These are phyloP conservation scores for Sarcophaga peregrina DNA, from an alignment of 1,140 invertebrate genomes.

Conservation along the genomic window DNA sequence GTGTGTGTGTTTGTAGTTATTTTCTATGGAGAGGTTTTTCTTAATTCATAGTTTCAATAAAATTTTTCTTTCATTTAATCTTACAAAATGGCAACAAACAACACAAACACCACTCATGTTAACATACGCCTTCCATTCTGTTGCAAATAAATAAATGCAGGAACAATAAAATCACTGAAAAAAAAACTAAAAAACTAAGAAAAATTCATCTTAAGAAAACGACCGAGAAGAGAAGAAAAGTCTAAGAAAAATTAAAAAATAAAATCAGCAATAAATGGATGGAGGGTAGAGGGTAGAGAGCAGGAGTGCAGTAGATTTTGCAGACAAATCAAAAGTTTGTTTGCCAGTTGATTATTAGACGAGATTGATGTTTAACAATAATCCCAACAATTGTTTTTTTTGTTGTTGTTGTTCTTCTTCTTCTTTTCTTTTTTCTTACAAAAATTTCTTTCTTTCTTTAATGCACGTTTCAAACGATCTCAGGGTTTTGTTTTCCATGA, in stretches of 20 bases:
- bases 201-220: too few relatives aligned
- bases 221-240: too few relatives aligned
- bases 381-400: neutral
- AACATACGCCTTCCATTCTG: conserved; percentile 9
- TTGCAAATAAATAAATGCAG: conserved; percentile 15
- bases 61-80: conserved; percentile 16
- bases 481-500: too few relatives aligned
- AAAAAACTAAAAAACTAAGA: too few relatives aligned
- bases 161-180: neutral
- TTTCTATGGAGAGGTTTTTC: neutral
- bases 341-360: conserved; percentile 1
- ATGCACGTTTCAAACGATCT: too few relatives aligned
- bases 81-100: neutral
- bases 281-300: neutral
- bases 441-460: too few relatives aligned
- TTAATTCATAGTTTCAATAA: conserved; percentile 4
- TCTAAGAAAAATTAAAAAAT: too few relatives aligned
- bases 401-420: too few relatives aligned
- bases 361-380: conserved; percentile 20
- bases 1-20: neutral
- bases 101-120: neutral
- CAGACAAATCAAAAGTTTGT: conserved; percentile 27
- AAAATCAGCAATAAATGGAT: too few relatives aligned
- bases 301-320: neutral
- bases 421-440: too few relatives aligned